Base-by-base conservation (phyloP, 2,113 vertebrate species). In the Toxotes chatareus region DNA sequence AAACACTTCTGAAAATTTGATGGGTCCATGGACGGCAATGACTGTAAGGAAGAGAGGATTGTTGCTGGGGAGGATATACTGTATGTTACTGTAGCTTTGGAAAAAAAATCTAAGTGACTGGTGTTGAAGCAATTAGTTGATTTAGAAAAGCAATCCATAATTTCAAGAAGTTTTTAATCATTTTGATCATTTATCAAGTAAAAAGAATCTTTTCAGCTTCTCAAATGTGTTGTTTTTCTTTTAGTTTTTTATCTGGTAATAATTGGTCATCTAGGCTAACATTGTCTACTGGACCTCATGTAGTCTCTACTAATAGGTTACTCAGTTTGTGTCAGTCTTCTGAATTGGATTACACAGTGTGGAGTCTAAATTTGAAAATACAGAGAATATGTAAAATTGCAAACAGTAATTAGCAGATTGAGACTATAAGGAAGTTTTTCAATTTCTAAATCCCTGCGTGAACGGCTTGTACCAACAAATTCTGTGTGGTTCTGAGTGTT, bases 1-100 rank as follows among this genome's bases (percentile, higher is more conserved):
- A 95, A 87, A 86, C 65, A 34, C 81, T 75, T 63, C 40, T 93
- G 77, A 94, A 94, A 90, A 77, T 91, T 93, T 94, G 90, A 95
- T 93, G 84, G 70, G 66, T 83, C 23, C 16, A 17, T 77, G 63
- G 73, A 86, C 44, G 72, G 77, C 42, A 63, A 79, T 14, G 66
- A 75, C 64, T 86, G 47, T 74, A 38, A 51, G 42, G 68, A 61
- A 21, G 53, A 77, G 49, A 69, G 69, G 68, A 72, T 78, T 86
- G 76, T 86, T 86, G 73, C 79, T 56, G 34, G 64, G 80, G 27
- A 61, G 56, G 47, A 32, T 74, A 69, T 5, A 34, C 44, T 80
- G 31, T 44, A 56, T 55, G 60, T 55, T 57, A 38, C 12, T 32
- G 34, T 44, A 23, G 40, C 40, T 21, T 27, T 46, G 21, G 57